Percentiles rank a stretch among this genome's conserved stretches.
Evolutionary conservation across 2,113 vertebrate genomes (phyloP).

Genomic region (Diphyllodes magnificus): DNA sequence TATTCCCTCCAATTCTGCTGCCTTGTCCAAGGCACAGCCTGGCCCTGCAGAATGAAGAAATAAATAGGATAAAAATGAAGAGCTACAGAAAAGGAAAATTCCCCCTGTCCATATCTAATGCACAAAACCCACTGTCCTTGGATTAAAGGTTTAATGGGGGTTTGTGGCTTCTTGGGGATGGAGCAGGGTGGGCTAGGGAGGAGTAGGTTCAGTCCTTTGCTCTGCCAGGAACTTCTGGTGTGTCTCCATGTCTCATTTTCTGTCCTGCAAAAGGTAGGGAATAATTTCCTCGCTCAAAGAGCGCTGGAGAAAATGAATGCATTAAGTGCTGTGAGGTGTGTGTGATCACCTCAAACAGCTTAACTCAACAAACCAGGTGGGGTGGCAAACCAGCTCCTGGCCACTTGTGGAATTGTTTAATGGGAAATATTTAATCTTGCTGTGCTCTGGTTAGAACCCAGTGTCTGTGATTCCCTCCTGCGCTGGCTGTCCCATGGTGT

Average conservation of each 20-base stretch:
- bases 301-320: fast-evolving
- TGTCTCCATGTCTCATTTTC: not conserved
- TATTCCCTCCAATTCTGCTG: not conserved
- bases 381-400: not conserved
- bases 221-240: not conserved
- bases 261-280: not conserved
- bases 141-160: not conserved
- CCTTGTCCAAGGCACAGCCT: not conserved
- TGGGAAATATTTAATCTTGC: not conserved
- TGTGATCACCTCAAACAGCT: not conserved
- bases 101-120: fast-evolving
- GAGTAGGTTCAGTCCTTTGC: not conserved
- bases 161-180: not conserved
- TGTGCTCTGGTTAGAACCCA: not conserved
- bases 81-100: not conserved
- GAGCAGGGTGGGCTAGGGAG: not conserved
- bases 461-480: not conserved
- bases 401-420: not conserved
- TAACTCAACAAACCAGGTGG: not conserved
- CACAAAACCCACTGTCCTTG: not conserved
- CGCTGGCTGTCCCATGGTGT: not conserved
- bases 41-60: not conserved
- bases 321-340: not conserved
- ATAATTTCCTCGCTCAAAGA: not conserved
- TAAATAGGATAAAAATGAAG: not conserved